A percentile compares a stretch with the other conserved stretches of the same genome.
Conservation (phyloP, 2,113 vertebrate species). For the Dasypus novemcinctus region DNA sequence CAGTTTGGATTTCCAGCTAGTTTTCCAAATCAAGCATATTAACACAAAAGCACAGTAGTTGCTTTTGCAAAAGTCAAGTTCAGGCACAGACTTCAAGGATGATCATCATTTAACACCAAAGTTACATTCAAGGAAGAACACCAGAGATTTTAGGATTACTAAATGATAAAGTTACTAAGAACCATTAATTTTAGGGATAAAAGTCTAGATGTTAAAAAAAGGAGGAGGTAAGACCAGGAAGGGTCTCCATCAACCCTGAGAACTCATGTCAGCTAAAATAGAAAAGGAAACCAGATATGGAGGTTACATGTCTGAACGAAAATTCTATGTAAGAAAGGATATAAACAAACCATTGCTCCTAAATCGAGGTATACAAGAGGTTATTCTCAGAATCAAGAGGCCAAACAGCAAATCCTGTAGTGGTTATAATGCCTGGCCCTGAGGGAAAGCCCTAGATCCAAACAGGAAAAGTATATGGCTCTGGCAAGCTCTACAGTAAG, state of each 20-base stretch:
- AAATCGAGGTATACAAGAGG: background rate
- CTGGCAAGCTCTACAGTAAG: background rate
- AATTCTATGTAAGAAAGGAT: conserved; percentile 19
- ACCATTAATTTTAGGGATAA: conserved; percentile 1
- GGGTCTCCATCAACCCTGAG: background rate
- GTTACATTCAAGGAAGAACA: background rate
- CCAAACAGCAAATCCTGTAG: background rate
- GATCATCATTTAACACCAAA: background rate
- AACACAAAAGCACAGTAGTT: background rate
- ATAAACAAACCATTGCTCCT: background rate
- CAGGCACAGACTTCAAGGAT: background rate
- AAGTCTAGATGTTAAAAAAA: conserved; percentile 9
- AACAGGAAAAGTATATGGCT: background rate
- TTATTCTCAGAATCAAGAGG: conserved; percentile 34
- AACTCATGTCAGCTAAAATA: background rate
- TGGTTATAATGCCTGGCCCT: background rate
- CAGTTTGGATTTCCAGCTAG: background rate
- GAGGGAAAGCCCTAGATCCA: background rate
- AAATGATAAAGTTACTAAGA: conserved; percentile 24
- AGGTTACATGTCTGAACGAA: background rate
- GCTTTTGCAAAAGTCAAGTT: conserved; percentile 4
- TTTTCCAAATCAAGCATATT: conserved; percentile 23
- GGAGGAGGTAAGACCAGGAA: conserved; percentile 3
- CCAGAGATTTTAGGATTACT: background rate
- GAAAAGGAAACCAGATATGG: background rate